Conservation (phyloP, 2,113 vertebrate genomes). For the Phyllostomus hastatus region DNA sequence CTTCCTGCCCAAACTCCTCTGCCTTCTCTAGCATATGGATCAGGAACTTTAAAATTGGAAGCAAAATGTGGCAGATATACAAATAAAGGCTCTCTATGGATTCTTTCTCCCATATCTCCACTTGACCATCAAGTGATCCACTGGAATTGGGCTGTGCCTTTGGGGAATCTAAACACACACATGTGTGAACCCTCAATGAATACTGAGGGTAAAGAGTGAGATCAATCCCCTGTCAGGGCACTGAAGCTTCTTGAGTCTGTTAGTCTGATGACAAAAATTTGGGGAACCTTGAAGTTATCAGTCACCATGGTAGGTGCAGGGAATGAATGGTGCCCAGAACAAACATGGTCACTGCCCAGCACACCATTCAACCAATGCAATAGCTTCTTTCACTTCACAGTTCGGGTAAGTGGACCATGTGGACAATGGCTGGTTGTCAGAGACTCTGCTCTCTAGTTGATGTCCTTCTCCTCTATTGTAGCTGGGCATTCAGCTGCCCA, state of each 20-base stretch:
- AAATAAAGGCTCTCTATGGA: neutral
- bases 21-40: neutral
- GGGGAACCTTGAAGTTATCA: neutral
- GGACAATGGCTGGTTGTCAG: neutral
- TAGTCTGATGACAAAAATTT: neutral
- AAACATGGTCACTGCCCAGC: neutral
- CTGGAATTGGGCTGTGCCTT: neutral
- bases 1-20: neutral
- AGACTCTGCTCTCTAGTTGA: neutral
- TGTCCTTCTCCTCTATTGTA: neutral
- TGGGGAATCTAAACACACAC: neutral
- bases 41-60: neutral
- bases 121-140: neutral
- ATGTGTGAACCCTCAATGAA: neutral
- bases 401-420: fast-evolving
- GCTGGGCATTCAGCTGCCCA: neutral
- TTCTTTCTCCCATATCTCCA: neutral
- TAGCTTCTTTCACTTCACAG: neutral
- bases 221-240: neutral
- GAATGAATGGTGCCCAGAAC: neutral
- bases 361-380: neutral
- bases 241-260: neutral
- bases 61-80: neutral
- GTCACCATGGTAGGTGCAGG: neutral
- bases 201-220: neutral